Evolutionary conservation across 1,140 invertebrate species (phyloP), one percentile per base, ranked within the genome.

Genomic region (Maniola jurtina): DNA sequence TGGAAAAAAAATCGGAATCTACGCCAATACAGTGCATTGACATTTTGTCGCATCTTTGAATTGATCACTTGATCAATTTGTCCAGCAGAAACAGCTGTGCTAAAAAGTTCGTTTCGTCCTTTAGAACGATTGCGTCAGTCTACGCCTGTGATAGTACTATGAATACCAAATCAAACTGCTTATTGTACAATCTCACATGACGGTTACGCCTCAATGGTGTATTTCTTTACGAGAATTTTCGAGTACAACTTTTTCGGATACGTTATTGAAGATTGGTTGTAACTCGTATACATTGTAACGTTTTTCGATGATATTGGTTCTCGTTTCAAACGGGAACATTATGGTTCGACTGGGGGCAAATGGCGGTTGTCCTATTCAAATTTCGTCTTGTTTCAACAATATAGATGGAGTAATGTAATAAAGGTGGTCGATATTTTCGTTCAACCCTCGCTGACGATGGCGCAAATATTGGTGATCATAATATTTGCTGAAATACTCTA

Each of bases 391-490:
- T 55, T 25, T 6, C 33, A 10, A 52, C 48, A 52, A 52, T 47
- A 47, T 68, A 66, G 70, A 68, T 73, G 69, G 71, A 78, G 70
- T 72, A 79, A 81, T 80, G 68, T 80, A 76, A 77, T 73, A 77
- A 82, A 81, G 72, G 76, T 80, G 71, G 79, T 72, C 69, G 70
- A 61, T 75, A 73, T 75, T 79, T 84, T 81, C 75, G 81, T 80
- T 75, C 73, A 77, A 85, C 80, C 83, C 78, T 81, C 80, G 73
- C 76, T 59, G 8, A 68, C 36, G 47, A 63, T 77, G 81, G 73
- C 63, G 79, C 79, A 86, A 88, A 90, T 85, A 86, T 87, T 86
- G 80, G 82, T 86, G 82, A 86, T 87, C 84, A 87, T 87, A 89
- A 88, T 84, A 89, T 89, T 86, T 87, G 84, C 79, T 72, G 71